phyloP scores from a whole-genome alignment of 2,888 invertebrate species.

The Pandemis corylana region DNA sequence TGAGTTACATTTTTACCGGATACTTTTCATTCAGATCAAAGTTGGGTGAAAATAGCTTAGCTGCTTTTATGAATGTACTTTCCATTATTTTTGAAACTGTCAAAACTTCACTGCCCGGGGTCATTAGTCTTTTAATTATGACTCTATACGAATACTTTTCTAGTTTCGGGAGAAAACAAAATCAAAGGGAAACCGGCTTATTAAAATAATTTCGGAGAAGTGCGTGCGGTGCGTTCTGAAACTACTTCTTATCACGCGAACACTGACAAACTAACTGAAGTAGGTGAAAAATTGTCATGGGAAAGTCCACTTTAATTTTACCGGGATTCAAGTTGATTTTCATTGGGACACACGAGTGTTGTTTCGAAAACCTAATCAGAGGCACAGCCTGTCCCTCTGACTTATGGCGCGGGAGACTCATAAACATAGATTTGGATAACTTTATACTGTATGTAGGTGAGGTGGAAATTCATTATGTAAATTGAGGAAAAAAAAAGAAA shows the following conservation, averaged over 20 bases:
- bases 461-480: conserved; percentile 55
- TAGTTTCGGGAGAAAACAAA: conserved; percentile 59
- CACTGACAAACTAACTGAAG: conserved; percentile 56
- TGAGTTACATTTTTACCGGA: too few relatives aligned
- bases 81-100: conserved; percentile 9
- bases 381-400: conserved; percentile 70
- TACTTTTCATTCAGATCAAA: too few relatives aligned
- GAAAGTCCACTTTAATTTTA: conserved; percentile 49
- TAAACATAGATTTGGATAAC: conserved; percentile 70
- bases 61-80: neutral
- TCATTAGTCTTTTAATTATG: conserved; percentile 36
- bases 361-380: conserved; percentile 72
- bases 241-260: conserved; percentile 74
- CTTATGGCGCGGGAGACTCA: conserved; percentile 65
- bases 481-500: neutral
- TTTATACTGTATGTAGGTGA: conserved; percentile 54
- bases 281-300: conserved; percentile 46
- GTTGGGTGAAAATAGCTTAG: too few relatives aligned
- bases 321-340: conserved; percentile 43
- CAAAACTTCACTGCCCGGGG: conserved; percentile 2
- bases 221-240: conserved; percentile 76
- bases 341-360: conserved; percentile 11
- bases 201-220: conserved; percentile 81
- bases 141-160: conserved; percentile 35
- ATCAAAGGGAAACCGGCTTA: conserved; percentile 77